Percentiles rank a stretch among this genome's conserved stretches.
Evolutionary conservation across 1,140 invertebrate genomes (phyloP).

Genomic region (Aphidius gifuensis): DNA sequence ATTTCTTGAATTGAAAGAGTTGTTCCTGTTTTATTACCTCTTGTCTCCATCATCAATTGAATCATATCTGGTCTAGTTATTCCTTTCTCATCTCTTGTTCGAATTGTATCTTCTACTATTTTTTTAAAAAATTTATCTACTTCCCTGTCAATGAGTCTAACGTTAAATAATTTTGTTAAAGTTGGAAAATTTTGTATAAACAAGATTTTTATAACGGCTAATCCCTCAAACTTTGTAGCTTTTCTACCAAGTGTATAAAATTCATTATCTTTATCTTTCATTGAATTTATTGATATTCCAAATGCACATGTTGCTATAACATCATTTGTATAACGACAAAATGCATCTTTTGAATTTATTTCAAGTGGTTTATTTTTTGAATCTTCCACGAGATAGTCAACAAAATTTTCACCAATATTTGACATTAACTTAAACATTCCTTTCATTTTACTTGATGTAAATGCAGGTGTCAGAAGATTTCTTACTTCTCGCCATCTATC

Average conservation of each 20-base stretch:
- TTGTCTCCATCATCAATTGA: slow-evolving; percentile 7
- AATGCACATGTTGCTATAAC: no score
- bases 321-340: background rate
- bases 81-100: background rate
- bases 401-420: slow-evolving; percentile 36
- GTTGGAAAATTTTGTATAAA: slow-evolving; percentile 2
- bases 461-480: slow-evolving; percentile 58
- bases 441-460: slow-evolving; percentile 61
- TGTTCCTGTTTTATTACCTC: slow-evolving; percentile 1
- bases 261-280: slow-evolving; percentile 1
- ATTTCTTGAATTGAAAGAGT: background rate
- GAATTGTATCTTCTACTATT: background rate
- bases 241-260: slow-evolving; percentile 11
- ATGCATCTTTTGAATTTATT: slow-evolving; percentile 6
- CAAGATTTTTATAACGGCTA: slow-evolving; percentile 1
- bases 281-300: no score
- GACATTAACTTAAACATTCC: slow-evolving; percentile 55
- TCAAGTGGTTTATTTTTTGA: slow-evolving; percentile 12
- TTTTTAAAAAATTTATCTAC: slow-evolving; percentile 1
- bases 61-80: background rate
- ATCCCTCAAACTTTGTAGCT: background rate
- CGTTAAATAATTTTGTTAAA: slow-evolving; percentile 9
- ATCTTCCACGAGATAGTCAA: background rate
- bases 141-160: background rate
- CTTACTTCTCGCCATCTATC: slow-evolving; percentile 38